Conservation (phyloP, 1,140 invertebrate species). For the Apis cerana region DNA sequence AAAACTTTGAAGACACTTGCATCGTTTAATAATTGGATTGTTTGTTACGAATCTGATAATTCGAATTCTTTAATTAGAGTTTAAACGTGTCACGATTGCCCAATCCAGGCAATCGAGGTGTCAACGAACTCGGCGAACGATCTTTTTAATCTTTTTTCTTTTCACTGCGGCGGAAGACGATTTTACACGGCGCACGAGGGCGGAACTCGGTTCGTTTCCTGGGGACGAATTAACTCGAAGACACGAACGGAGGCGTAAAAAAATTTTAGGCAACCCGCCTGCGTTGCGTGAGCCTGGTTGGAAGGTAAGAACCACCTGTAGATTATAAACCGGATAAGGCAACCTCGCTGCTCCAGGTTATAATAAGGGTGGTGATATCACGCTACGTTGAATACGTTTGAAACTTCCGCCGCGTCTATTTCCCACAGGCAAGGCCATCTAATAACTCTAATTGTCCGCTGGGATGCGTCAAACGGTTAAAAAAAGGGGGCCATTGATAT, state of each 20-base stretch:
- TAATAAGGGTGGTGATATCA: constrained; percentile 31
- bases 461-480: neutral
- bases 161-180: neutral
- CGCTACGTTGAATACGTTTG: constrained; percentile 22
- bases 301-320: constrained; percentile 32
- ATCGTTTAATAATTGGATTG: too few relatives aligned
- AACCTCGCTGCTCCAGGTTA: constrained; percentile 2
- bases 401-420: constrained; percentile 30
- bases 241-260: neutral
- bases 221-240: neutral
- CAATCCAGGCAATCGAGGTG: too few relatives aligned
- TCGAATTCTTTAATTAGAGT: too few relatives aligned
- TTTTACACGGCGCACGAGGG: neutral
- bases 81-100: too few relatives aligned
- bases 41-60: too few relatives aligned
- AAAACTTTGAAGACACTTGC: too few relatives aligned
- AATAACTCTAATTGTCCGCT: neutral
- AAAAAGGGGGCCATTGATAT: too few relatives aligned
- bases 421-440: constrained; percentile 5
- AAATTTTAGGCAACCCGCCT: constrained; percentile 9
- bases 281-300: neutral
- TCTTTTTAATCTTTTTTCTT: neutral
- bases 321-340: constrained; percentile 34
- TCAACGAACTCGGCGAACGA: too few relatives aligned
- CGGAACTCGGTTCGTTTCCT: constrained; percentile 21